Conservation (phyloP, 2,797 vertebrate genomes). For the Enteromius anoplus region DNA sequence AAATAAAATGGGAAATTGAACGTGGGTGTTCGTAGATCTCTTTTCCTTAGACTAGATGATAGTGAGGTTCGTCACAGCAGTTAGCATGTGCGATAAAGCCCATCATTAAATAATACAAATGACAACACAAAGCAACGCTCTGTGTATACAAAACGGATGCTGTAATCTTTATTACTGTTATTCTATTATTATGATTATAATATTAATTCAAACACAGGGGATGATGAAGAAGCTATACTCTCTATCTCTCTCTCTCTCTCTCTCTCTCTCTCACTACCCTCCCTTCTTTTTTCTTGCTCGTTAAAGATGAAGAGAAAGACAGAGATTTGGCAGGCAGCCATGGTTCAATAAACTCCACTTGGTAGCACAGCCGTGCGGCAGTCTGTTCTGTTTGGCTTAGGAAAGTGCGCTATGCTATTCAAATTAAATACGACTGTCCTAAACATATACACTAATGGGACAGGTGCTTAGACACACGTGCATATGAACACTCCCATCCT, state of each 20-base stretch:
- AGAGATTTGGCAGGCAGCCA: conserved; percentile 56
- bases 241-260: conserved; percentile 40
- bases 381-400: conserved; percentile 57
- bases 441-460: conserved; percentile 44
- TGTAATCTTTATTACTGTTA: conserved; percentile 48
- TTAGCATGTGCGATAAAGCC: conserved; percentile 41
- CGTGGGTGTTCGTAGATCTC: conserved; percentile 23
- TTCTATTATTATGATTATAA: conserved; percentile 48
- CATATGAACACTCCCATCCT: not conserved
- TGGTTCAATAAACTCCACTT: conserved; percentile 59
- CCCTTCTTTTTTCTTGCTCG: not conserved
- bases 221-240: conserved; percentile 44
- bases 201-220: conserved; percentile 45
- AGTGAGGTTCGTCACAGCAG: conserved; percentile 33
- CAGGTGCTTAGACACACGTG: conserved; percentile 32
- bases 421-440: conserved; percentile 58
- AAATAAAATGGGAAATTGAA: conserved; percentile 30
- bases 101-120: conserved; percentile 40
- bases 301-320: conserved; percentile 47
- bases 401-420: conserved; percentile 45
- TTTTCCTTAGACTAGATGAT: conserved; percentile 20
- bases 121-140: conserved; percentile 28
- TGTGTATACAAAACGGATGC: conserved; percentile 25
- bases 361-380: conserved; percentile 41
- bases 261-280: conserved; percentile 18